Evolutionary conservation across 92 coral and sea anemone genomes (phyloP), one percentile per base, ranked within the genome.

Genomic region (Paramuricea clavata): DNA sequence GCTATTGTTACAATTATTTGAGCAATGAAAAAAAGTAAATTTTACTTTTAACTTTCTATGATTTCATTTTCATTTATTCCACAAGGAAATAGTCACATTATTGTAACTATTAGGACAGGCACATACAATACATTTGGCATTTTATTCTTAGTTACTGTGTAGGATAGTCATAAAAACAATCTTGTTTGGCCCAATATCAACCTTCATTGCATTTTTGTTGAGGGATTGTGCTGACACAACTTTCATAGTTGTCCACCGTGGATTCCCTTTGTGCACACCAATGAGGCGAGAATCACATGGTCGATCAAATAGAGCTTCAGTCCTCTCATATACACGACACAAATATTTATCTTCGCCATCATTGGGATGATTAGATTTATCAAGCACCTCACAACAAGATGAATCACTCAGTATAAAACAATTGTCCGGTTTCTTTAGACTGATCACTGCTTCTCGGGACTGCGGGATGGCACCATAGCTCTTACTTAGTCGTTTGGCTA

Each of bases 281-380:
- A 77, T 43, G 35, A 74, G 59, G 62, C 81, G 60, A 43, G 81
- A 74, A 26, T 77, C 68, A 77, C 68, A 77, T 26, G 68, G 81
- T 15, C 19, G 39, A 25, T n/a, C 33, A 47, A 74, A 74, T 11
- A 74, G 61, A 74, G 59, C 32, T 10, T 43, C 62, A 21, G 81
- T 22, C 41, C 61, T 74, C 16, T 22, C 30, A 49, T 77, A 77
- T 42, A 77, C 67, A 23, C 82, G 65, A 57, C 82, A 77, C 6
- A 54, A 32, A 33, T 21, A 77, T 19, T 23, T 10, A 11, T 50
- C 23, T 23, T 77, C 28, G 8, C 69, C 69, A 12, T 77, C 82
- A 50, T 77, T 68, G 49, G 60, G 9, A 11, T 50, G n/a, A 56
- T 50, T 31, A 28, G 44, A 5, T 26, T 26, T 77, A 28, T 77